Evolutionary conservation across 2,888 invertebrate species (phyloP).

Genomic region (Anagyrus pseudococci): DNA sequence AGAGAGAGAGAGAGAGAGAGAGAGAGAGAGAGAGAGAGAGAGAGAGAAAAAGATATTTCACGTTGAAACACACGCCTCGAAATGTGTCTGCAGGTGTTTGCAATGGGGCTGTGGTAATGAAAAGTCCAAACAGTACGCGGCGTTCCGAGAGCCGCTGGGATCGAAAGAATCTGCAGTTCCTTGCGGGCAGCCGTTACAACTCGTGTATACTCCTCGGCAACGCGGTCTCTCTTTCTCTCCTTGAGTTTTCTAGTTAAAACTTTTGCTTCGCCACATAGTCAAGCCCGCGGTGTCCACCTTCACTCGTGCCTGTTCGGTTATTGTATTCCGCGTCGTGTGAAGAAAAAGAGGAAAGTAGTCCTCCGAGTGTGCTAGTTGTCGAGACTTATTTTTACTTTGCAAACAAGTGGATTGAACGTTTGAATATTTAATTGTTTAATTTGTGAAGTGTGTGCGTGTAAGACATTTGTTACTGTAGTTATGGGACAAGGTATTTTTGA

Average conservation of each 20-base stretch:
- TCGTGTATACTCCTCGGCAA: slow-evolving; percentile 12
- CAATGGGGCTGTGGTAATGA: slow-evolving; percentile 37
- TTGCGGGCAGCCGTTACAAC: slow-evolving; percentile 36
- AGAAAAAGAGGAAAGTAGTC: too few relatives aligned
- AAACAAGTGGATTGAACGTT: too few relatives aligned
- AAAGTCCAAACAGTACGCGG: slow-evolving; percentile 32
- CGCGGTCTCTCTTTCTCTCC: too few relatives aligned
- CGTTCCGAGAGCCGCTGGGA: slow-evolving; percentile 27
- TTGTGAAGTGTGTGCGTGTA: too few relatives aligned
- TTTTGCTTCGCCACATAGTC: background rate
- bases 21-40: background rate
- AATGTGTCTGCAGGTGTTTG: slow-evolving; percentile 35
- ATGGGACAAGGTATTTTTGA: too few relatives aligned
- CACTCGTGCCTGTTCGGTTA: too few relatives aligned
- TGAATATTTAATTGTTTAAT: too few relatives aligned
- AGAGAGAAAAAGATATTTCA: slow-evolving; percentile 20
- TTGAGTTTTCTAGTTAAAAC: slow-evolving; percentile 5
- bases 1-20: background rate
- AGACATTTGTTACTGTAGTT: too few relatives aligned
- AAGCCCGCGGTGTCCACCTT: too few relatives aligned
- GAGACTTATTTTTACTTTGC: too few relatives aligned
- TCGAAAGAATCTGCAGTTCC: slow-evolving; percentile 38
- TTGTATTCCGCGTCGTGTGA: too few relatives aligned
- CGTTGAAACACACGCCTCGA: slow-evolving; percentile 18
- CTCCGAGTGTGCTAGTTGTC: too few relatives aligned